A percentile compares a stretch with the other conserved stretches of the same genome.
phyloP scores from a whole-genome alignment of 2,797 vertebrate genomes.

The Oreortyx pictus region DNA sequence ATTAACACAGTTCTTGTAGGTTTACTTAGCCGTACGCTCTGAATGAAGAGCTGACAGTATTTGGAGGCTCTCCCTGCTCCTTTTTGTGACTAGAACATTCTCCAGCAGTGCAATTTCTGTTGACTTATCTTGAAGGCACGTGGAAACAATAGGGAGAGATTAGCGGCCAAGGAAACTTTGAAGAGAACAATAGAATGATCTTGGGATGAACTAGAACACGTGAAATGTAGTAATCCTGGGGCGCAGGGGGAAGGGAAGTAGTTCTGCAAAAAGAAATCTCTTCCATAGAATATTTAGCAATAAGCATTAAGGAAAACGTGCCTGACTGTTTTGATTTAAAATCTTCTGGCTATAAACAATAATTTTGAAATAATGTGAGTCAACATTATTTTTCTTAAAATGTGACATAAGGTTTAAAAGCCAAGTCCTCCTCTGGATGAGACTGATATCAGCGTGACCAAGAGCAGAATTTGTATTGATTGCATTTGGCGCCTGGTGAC shows the following conservation, averaged over 20 bases:
- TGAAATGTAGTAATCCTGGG: neutral
- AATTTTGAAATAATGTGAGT: slow-evolving; percentile 58
- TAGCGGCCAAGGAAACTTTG: slow-evolving; percentile 45
- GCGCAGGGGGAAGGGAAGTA: neutral
- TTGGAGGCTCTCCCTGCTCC: slow-evolving; percentile 18
- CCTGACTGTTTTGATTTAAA: slow-evolving; percentile 47
- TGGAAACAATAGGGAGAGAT: slow-evolving; percentile 63
- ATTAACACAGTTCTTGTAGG: neutral
- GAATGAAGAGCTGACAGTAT: slow-evolving; percentile 8
- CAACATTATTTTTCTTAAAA: slow-evolving; percentile 48
- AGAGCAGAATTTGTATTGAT: slow-evolving; percentile 35
- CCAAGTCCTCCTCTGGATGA: slow-evolving; percentile 36
- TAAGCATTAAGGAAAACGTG: neutral
- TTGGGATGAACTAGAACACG: slow-evolving; percentile 22
- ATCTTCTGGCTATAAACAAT: slow-evolving; percentile 38
- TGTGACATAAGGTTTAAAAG: slow-evolving; percentile 26
- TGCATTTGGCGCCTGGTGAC: neutral
- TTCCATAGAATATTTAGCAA: slow-evolving; percentile 15
- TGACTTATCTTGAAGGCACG: slow-evolving; percentile 62
- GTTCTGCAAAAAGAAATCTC: slow-evolving; percentile 38
- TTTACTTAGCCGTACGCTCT: neutral
- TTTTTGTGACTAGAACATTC: slow-evolving; percentile 30
- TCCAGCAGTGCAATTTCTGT: slow-evolving; percentile 40
- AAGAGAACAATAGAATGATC: slow-evolving; percentile 53
- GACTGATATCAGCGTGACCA: slow-evolving; percentile 28